Percentiles rank a stretch among this genome's conserved stretches.
phyloP scores from a whole-genome alignment of 2,888 invertebrate genomes.

The Odontomyia ornata region DNA sequence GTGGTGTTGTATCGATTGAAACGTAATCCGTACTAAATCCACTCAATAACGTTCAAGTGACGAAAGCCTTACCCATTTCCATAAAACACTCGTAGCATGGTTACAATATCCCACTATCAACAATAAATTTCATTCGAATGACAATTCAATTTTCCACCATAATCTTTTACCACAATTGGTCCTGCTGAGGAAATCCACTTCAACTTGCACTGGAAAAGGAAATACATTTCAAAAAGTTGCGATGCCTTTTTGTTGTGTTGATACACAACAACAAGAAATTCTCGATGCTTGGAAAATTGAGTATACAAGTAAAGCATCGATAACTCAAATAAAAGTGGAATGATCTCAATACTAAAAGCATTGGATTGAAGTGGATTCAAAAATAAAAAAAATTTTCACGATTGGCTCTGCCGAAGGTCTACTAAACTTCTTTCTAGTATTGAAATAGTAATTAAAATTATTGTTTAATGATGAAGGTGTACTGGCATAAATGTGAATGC shows the following conservation, averaged over 20 bases:
- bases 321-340: too few species aligned
- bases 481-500: too few species aligned
- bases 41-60: not conserved
- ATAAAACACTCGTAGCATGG: not conserved
- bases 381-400: too few species aligned
- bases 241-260: not conserved
- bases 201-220: not conserved
- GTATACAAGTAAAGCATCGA: too few species aligned
- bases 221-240: not conserved
- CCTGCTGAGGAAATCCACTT: not conserved
- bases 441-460: too few species aligned
- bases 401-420: too few species aligned
- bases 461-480: too few species aligned
- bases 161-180: slow-evolving; percentile 31
- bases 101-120: slow-evolving; percentile 37
- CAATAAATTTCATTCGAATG: slow-evolving; percentile 42
- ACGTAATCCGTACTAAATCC: not conserved
- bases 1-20: too few species aligned
- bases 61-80: not conserved
- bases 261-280: not conserved
- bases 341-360: too few species aligned
- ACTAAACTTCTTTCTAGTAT: too few species aligned
- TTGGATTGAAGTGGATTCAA: too few species aligned
- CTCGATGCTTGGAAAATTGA: not conserved
- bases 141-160: slow-evolving; percentile 41